Evolutionary conservation across 2,888 invertebrate genomes (phyloP), one percentile per base, ranked within the genome.

Genomic region (Noctua comes): DNA sequence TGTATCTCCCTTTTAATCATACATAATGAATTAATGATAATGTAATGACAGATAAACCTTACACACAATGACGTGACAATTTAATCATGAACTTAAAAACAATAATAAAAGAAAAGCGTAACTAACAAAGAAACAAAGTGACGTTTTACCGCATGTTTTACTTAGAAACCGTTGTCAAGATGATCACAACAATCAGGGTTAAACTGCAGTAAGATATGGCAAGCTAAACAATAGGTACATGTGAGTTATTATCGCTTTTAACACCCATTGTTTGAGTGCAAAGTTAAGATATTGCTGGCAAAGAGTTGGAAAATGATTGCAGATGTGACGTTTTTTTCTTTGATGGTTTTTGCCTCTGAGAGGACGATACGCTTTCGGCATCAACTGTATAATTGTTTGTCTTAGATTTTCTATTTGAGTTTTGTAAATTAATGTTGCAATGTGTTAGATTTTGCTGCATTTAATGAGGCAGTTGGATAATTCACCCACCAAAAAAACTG

Each of bases 191-290:
- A 73, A 86, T 86, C 54, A 43, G 1, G 10, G 46, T 40, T 76
- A 75, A 64, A 71, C 75, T 62, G 43, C 27, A 27, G 66, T 68
- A 36, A 77, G 83, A 68, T 86, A 83, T 76, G 75, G 24, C 27
- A 10, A 31, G 21, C 40, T 51, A 43, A 75, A 84, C 86, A 86
- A 84, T 84, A 59, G 83, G 21, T 31, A 2, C 46, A 8, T 83
- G 48, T 75, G 43, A 78, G 31, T 72, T 82, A 68, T 75, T 72
- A 78, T 84, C 83, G 70, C 43, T 73, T 76, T 51, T 77, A 84
- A 78, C 51, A 59, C 18, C 74, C 59, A 82, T 82, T 86, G 86
- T 86, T 86, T 59, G n/a, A 69, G 57, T 43, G 27, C 62, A 73
- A 31, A 24, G 64, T 31, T 69, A 70, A 73, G 51, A 62, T 69